Conservation (phyloP, 2,888 invertebrate species). For the Pterostichus niger region DNA sequence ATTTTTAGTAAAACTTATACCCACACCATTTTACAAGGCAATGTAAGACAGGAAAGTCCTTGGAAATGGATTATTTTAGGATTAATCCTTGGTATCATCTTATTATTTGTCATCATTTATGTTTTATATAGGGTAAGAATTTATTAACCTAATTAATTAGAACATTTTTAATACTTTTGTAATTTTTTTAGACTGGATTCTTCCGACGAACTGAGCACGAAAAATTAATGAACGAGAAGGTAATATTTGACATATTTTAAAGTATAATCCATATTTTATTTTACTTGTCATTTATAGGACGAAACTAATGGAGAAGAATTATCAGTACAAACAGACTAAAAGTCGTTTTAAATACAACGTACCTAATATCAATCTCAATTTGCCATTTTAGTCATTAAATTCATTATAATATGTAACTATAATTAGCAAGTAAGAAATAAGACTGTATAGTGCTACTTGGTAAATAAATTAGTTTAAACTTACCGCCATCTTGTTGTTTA, state of each 20-base stretch:
- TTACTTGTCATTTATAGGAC: background rate
- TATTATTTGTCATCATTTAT: constrained; percentile 74
- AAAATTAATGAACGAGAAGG: constrained; percentile 66
- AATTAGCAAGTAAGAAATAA: no score
- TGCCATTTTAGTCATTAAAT: no score
- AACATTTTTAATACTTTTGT: constrained; percentile 7
- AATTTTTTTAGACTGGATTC: constrained; percentile 69
- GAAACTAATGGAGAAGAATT: constrained; percentile 4
- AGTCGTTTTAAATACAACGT: no score
- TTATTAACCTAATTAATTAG: constrained; percentile 11
- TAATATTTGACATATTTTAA: background rate
- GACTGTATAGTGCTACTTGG: no score
- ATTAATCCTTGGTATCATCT: constrained; percentile 73
- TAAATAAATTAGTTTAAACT: no score
- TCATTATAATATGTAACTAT: no score
- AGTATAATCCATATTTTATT: no score
- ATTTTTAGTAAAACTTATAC: constrained; percentile 61
- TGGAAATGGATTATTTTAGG: constrained; percentile 57
- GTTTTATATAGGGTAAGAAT: constrained; percentile 75
- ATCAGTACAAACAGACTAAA: constrained; percentile 16
- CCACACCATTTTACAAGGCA: constrained; percentile 49
- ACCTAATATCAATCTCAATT: no score
- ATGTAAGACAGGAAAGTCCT: constrained; percentile 32
- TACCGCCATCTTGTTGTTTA: no score
- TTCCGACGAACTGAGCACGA: constrained; percentile 69